Evolutionary conservation across 2,797 vertebrate species (phyloP).

Genomic region (Sarcophilus harrisii): DNA sequence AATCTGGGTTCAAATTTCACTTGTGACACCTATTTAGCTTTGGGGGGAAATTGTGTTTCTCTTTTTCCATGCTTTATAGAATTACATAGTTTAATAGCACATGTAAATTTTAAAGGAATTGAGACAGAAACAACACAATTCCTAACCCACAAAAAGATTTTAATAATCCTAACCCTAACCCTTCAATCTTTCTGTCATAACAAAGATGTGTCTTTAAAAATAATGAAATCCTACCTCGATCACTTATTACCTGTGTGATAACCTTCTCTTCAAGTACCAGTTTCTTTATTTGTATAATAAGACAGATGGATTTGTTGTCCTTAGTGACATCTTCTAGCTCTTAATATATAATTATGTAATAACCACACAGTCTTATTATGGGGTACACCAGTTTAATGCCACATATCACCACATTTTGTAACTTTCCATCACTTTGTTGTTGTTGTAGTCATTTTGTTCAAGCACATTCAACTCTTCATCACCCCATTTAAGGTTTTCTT

Average conservation of each 20-base stretch:
- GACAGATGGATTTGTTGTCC: background rate
- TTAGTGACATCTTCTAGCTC: background rate
- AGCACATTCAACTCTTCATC: background rate
- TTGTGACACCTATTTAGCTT: background rate
- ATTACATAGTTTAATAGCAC: slow-evolving; percentile 67
- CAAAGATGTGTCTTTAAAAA: background rate
- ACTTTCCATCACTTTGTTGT: background rate
- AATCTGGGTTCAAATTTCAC: background rate
- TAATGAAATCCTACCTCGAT: background rate
- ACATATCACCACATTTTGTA: background rate
- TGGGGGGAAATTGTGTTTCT: background rate
- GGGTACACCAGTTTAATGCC: background rate
- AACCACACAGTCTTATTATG: background rate
- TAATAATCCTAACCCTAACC: too few relatives aligned
- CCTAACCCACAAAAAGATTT: background rate
- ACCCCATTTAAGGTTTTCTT: too few relatives aligned
- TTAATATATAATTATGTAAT: background rate
- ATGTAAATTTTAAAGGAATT: slow-evolving; percentile 28
- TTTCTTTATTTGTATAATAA: background rate
- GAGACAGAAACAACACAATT: background rate
- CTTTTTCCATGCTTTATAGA: background rate
- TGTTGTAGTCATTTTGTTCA: background rate
- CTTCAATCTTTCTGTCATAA: background rate
- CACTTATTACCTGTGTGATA: background rate
- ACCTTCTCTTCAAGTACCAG: background rate